Evolutionary conservation across 2,113 vertebrate species (phyloP), one percentile per base, ranked within the genome.

Genomic region (Ciconia stormi): DNA sequence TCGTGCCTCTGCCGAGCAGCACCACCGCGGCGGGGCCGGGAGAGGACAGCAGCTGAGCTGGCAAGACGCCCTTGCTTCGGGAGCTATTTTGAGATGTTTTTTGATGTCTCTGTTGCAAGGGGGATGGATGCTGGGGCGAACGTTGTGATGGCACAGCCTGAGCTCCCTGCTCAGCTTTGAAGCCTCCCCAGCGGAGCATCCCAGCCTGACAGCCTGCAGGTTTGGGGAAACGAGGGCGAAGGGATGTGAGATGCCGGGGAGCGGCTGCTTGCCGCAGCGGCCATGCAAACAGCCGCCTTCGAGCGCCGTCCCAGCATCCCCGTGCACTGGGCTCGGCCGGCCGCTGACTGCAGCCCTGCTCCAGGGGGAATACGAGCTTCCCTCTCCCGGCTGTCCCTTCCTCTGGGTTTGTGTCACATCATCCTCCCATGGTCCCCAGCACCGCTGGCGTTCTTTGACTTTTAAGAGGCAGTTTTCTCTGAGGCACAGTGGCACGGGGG

Each of bases 51-150:
- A 82, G 88, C 92, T 87, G 92, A 95, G 90, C 96, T 97, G 96
- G 91, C 96, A 72, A 36, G 74, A 65, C 0, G 74, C 90, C 94
- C 87, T 89, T 40, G 71, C 86, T 69, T 82, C 0, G 4, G 63
- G 83, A 96, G 95, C 86, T 97, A 97, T 97, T 97, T 97, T 96
- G 93, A 92, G 97, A 82, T 87, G 93, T 61, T 96, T 97, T 97
- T 84, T 96, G 93, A 96, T 96, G 92, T 93, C 80, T 97, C 90
- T 74, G 59, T 89, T 77, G 89, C 95, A 95, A 84, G 78, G 78
- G 44, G 90, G 90, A 93, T 89, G 92, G 87, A 90, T 90, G 95
- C 88, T 86, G 92, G 87, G 81, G 73, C 1, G 29, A 89, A 27
- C 38, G 1, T 81, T 7, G 5, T 82, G 95, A 92, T 44, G 81